phyloP scores from a whole-genome alignment of 2,113 vertebrate genomes.

The Callionymus lyra region DNA sequence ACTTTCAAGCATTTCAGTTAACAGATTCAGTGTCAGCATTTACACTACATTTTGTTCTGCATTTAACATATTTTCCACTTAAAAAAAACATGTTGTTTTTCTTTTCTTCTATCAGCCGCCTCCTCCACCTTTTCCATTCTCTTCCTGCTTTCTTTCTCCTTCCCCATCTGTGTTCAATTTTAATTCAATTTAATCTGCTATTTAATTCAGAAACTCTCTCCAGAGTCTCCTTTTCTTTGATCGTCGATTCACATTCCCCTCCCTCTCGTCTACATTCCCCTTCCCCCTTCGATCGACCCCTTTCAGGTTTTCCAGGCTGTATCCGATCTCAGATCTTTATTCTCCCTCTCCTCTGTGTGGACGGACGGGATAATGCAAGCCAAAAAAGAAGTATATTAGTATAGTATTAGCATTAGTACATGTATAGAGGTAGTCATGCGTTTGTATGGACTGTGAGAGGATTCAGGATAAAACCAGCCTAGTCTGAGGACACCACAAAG shows the following conservation, averaged over 20 bases:
- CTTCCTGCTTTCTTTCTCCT: conserved; percentile 2
- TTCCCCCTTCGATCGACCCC: conserved; percentile 21
- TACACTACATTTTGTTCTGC: too few relatives aligned
- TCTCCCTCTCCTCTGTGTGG: too few relatives aligned
- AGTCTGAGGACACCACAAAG: too few relatives aligned
- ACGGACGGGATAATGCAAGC: too few relatives aligned
- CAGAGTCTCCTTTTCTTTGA: conserved; percentile 49
- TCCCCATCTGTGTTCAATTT: conserved; percentile 45
- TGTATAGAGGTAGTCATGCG: too few relatives aligned
- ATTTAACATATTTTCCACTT: too few relatives aligned
- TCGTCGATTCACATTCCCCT: conserved; percentile 21
- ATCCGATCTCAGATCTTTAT: conserved; percentile 34
- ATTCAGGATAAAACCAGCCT: conserved; percentile 13
- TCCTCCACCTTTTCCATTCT: conserved; percentile 5
- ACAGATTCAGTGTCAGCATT: too few relatives aligned
- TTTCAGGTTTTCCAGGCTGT: conserved; percentile 35
- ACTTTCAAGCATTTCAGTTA: too few relatives aligned
- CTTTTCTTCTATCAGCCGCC: conserved; percentile 20
- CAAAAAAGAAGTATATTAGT: too few relatives aligned
- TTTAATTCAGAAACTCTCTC: conserved; percentile 52
- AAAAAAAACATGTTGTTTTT: neutral
- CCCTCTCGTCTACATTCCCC: conserved; percentile 12
- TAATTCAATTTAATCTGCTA: conserved; percentile 56
- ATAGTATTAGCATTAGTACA: too few relatives aligned
- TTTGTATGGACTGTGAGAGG: neutral